Evolutionary conservation across 2,797 vertebrate genomes (phyloP).

Genomic region (Lutjanus campechanus): DNA sequence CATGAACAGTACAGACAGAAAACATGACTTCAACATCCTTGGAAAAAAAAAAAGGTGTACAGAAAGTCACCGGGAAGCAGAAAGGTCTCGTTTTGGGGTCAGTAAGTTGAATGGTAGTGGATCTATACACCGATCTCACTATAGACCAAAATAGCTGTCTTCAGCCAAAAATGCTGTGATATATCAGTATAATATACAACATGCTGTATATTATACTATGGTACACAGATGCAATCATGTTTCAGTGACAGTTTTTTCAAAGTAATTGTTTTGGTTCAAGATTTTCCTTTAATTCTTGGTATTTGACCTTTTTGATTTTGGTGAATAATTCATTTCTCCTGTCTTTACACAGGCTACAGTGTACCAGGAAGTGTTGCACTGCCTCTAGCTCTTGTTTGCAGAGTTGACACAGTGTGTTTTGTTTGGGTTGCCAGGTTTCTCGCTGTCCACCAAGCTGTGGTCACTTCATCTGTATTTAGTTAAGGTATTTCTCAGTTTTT

Average conservation of each 20-base stretch:
- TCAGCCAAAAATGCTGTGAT: too few relatives aligned
- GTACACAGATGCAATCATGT: neutral
- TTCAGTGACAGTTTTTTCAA: neutral
- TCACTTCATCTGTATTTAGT: neutral
- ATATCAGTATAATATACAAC: too few relatives aligned
- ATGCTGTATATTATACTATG: neutral
- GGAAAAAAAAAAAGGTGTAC: too few relatives aligned
- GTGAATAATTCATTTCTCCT: neutral
- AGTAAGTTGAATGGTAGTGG: too few relatives aligned
- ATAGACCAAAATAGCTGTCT: too few relatives aligned
- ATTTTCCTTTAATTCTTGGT: neutral
- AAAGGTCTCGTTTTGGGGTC: too few relatives aligned
- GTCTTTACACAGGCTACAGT: neutral
- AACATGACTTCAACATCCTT: too few relatives aligned
- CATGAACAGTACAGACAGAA: too few relatives aligned
- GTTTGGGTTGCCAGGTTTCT: conserved; percentile 28
- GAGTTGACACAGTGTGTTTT: conserved; percentile 13
- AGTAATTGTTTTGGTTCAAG: neutral
- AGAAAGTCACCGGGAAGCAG: too few relatives aligned
- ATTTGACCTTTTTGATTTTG: neutral
- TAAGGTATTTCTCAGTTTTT: neutral
- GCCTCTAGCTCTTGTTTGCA: conserved; percentile 24
- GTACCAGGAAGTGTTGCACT: conserved; percentile 8
- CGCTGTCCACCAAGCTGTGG: neutral
- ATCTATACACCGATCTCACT: too few relatives aligned